These are phyloP conservation scores for Heloderma charlesbogerti DNA, from an alignment of 2,113 vertebrate genomes.

Conservation along the genomic window DNA sequence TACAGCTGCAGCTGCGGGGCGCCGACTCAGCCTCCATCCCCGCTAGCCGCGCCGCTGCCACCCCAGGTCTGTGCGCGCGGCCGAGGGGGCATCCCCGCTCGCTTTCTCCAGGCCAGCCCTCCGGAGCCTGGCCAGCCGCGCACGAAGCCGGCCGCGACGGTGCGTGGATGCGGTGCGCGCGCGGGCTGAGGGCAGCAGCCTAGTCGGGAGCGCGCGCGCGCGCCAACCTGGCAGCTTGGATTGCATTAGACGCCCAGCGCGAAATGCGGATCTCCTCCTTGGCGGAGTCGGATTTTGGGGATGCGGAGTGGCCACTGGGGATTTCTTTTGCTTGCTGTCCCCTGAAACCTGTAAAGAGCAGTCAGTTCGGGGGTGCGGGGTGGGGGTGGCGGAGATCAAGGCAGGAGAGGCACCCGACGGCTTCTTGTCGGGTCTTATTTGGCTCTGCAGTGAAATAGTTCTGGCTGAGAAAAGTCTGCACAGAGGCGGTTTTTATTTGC, in stretches of 20 bases:
- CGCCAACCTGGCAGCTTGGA: background rate
- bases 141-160: background rate
- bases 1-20: background rate
- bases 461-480: background rate
- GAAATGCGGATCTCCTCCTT: background rate
- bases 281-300: background rate
- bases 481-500: background rate
- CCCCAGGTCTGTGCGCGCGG: conserved; percentile 60
- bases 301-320: background rate
- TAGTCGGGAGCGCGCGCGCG: background rate
- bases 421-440: background rate
- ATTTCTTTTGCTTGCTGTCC: background rate
- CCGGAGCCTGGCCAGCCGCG: rapidly evolving
- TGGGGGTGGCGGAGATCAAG: background rate
- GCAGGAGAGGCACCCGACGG: background rate
- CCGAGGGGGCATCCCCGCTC: conserved; percentile 20
- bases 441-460: background rate
- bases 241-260: background rate
- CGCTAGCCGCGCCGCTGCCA: background rate
- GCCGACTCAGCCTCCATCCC: conserved; percentile 21
- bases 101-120: background rate
- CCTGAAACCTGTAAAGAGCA: background rate
- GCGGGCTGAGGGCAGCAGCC: background rate
- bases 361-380: background rate
- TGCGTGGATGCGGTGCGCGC: rapidly evolving